Conservation (phyloP, 2,113 vertebrate genomes). For the Colaptes auratus region DNA sequence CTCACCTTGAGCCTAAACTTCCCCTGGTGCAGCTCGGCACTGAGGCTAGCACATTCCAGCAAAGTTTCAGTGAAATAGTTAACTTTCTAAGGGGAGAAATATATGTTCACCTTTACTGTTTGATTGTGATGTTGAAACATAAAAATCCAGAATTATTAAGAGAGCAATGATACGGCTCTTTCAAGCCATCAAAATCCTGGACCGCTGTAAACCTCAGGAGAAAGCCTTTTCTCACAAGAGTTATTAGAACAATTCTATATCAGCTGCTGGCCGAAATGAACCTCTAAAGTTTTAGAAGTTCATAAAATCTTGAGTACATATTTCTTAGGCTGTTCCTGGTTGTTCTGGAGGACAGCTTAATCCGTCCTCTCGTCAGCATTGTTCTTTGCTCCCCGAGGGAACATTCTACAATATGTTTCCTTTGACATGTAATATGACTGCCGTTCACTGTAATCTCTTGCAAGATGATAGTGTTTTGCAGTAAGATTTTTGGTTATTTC, state of each 20-base stretch:
- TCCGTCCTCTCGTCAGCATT: not conserved
- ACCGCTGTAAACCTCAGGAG: not conserved
- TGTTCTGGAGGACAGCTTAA: slow-evolving; percentile 5
- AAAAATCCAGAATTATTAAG: not conserved
- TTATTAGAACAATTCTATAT: slow-evolving; percentile 9
- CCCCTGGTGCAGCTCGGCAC: too few species aligned
- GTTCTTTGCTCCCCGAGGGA: not conserved
- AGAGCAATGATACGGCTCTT: not conserved
- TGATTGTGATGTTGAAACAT: not conserved
- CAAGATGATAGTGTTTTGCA: not conserved
- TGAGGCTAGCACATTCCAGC: not conserved
- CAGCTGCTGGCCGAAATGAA: not conserved
- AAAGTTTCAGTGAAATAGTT: not conserved
- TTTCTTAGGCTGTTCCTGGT: not conserved
- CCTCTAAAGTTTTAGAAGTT: slow-evolving; percentile 7
- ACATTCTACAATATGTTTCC: not conserved
- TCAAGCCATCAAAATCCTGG: not conserved
- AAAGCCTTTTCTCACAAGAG: not conserved
- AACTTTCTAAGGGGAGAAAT: not conserved
- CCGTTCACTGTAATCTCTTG: not conserved
- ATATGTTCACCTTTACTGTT: not conserved
- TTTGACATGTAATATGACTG: not conserved
- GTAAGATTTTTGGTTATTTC: slow-evolving; percentile 18
- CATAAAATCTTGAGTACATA: not conserved
- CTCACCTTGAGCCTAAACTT: too few species aligned